Base-by-base conservation (phyloP, 1,140 invertebrate species). In the Aphaenogaster floridana region DNA sequence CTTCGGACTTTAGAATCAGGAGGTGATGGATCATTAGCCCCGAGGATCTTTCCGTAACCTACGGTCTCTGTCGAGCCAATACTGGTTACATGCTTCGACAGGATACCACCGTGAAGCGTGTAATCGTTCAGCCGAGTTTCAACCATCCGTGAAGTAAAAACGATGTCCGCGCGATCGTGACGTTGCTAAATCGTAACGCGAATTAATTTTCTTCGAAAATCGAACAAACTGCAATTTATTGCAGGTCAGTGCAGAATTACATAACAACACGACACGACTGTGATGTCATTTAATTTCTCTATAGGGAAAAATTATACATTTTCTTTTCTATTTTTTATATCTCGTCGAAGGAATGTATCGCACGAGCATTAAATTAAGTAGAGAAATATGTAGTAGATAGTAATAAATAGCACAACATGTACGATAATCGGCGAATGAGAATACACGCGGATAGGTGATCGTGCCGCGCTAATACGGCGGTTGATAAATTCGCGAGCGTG, bases 11-110 rank as follows among this genome's bases (percentile, higher is more conserved):
- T 57, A 80, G 76, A 88, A 90, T 90, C 84, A 77, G 81, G 80
- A 91, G 88, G 89, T 90, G 89, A 90, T 84, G 85, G 89, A 90
- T 90, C 88, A 90, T 90, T 90, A 90, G 89, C 85, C 85, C 79
- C 64, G 72, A 71, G 78, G 78, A 90, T 87, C 78, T 80, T 83
- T 57, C 71, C 59, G 88, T 71, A 81, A 89, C 76, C 86, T 87
- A 34, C 72, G 71, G 61, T 86, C 80, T 84, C 80, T 15, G 69
- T 45, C 66, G 59, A 52, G 52, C 74, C 66, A 59, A 52, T 78
- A 84, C 52, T 39, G n/a, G 28, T 84, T 84, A 84, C 80, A 76
- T 39, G 69, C 69, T 76, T 61, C 80, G 80, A 76, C 54, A 76
- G 54, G 54, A 61, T 76, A 84, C 69, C 57, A 76, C 57, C 80